phyloP scores from a whole-genome alignment of 2,888 invertebrate species.

The Leptarthrus brevirostris region DNA sequence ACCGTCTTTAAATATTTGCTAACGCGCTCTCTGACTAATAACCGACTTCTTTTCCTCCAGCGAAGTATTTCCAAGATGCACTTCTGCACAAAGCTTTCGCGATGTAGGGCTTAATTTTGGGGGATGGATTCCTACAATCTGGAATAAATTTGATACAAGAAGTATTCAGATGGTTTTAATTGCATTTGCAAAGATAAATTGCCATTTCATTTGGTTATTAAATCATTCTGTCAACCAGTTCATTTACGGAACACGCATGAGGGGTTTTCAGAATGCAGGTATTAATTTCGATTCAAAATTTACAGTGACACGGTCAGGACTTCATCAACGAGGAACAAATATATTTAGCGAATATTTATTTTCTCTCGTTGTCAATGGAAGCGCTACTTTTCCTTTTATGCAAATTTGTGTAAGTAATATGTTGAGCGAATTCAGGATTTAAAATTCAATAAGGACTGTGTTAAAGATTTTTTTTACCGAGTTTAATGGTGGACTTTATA shows the following conservation, averaged over 20 bases:
- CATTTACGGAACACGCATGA: slow-evolving; percentile 28
- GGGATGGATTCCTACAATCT: too few species aligned
- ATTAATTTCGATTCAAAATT: slow-evolving; percentile 24
- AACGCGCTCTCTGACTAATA: slow-evolving; percentile 23
- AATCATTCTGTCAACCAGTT: slow-evolving; percentile 32
- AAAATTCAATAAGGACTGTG: too few species aligned
- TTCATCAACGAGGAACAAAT: not conserved
- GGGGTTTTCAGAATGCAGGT: slow-evolving; percentile 24
- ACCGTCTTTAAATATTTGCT: slow-evolving; percentile 28
- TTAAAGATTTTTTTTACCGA: too few species aligned
- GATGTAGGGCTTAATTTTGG: too few species aligned
- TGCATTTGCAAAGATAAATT: slow-evolving; percentile 30
- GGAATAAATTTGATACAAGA: too few species aligned
- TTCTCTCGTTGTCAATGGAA: too few species aligned
- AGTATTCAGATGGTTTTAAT: slow-evolving; percentile 8
- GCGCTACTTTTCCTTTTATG: too few species aligned
- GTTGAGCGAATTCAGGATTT: too few species aligned
- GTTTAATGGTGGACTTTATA: too few species aligned
- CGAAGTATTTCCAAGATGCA: slow-evolving; percentile 13
- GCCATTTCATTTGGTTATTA: slow-evolving; percentile 28
- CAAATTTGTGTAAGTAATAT: too few species aligned
- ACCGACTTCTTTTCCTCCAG: slow-evolving; percentile 24
- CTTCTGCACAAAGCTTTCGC: not conserved
- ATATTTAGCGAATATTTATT: too few species aligned
- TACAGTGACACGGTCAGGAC: not conserved